Conservation (phyloP, 2,797 vertebrate genomes). For the Sebastes steindachneri region DNA sequence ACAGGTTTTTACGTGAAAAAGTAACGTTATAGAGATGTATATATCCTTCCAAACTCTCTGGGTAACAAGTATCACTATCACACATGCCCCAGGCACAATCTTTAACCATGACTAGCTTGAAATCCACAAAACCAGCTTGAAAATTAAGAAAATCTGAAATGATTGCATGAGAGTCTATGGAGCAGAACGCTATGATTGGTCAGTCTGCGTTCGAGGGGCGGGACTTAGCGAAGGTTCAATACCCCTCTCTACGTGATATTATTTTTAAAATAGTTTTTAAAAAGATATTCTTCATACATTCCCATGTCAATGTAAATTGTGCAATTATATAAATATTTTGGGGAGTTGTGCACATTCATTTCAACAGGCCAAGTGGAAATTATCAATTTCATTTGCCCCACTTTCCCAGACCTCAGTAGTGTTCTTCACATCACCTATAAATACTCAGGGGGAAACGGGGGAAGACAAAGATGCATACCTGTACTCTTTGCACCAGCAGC, state of each 20-base stretch:
- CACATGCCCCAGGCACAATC: too few species aligned
- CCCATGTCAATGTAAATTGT: background rate
- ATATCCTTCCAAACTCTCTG: too few species aligned
- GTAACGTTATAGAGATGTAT: too few species aligned
- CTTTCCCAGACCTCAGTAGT: background rate
- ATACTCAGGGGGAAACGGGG: background rate
- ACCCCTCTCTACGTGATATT: background rate
- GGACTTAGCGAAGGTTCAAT: background rate
- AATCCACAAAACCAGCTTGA: too few species aligned
- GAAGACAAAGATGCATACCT: constrained; percentile 79
- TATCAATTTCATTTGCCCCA: background rate
- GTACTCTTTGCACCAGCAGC: constrained; percentile 93
- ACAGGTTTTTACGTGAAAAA: too few species aligned
- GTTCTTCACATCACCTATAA: background rate
- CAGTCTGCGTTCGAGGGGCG: too few species aligned
- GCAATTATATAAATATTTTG: background rate
- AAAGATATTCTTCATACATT: background rate
- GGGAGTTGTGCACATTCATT: background rate
- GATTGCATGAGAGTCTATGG: too few species aligned
- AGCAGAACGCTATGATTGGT: too few species aligned
- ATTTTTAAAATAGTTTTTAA: background rate
- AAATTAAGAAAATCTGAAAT: too few species aligned
- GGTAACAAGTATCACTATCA: too few species aligned
- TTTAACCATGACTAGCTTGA: too few species aligned
- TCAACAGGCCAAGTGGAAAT: background rate